phyloP scores from a whole-genome alignment of 2,113 vertebrate genomes.

The Aegotheles bennettii region DNA sequence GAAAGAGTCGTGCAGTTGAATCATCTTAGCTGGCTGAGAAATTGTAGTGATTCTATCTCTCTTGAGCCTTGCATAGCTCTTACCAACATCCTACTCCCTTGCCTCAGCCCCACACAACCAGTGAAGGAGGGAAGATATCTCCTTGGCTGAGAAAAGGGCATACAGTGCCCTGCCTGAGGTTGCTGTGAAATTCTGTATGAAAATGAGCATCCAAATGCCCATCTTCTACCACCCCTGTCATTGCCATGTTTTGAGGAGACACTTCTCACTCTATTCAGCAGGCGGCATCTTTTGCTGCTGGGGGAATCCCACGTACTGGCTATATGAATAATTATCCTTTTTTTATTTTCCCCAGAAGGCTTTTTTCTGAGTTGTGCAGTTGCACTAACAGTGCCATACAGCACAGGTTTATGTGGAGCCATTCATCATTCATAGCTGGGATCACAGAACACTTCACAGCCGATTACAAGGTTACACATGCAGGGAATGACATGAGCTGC shows the following conservation, averaged over 20 bases:
- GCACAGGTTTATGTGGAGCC: background rate
- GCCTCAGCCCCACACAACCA: background rate
- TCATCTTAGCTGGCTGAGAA: background rate
- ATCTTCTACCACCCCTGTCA: background rate
- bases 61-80: background rate
- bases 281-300: background rate
- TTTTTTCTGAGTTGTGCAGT: background rate
- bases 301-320: background rate
- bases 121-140: background rate
- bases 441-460: conserved; percentile 52
- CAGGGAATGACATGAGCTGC: conserved; percentile 27
- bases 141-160: background rate
- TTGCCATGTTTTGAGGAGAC: background rate
- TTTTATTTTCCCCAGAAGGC: background rate
- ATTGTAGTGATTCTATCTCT: background rate
- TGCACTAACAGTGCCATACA: background rate
- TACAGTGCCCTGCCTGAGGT: background rate
- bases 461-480: conserved; percentile 36
- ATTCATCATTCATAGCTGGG: conserved; percentile 53
- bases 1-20: background rate
- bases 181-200: background rate
- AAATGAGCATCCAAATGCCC: background rate
- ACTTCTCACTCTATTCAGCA: background rate
- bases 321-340: background rate
- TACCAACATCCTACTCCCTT: background rate